phyloP scores from a whole-genome alignment of 2,888 invertebrate species.

The Deladenus siricidicola region DNA sequence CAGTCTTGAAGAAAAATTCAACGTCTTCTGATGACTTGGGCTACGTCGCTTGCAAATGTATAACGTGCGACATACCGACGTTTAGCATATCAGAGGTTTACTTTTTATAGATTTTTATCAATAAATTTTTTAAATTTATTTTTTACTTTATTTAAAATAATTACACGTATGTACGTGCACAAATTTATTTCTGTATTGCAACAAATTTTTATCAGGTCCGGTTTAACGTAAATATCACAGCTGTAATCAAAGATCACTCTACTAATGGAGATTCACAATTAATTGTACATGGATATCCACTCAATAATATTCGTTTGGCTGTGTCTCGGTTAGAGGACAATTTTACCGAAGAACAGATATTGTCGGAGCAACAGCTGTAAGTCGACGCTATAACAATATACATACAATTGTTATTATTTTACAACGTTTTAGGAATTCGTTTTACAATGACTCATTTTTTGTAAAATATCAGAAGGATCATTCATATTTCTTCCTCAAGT shows the following conservation, averaged over 20 bases:
- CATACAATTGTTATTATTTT: not conserved
- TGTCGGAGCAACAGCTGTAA: not conserved
- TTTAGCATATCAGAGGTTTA: slow-evolving; percentile 20
- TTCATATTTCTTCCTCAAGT: slow-evolving; percentile 30
- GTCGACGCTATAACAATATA: not conserved
- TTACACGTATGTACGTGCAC: slow-evolving; percentile 13
- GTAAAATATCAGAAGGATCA: slow-evolving; percentile 21
- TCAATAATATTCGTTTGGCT: slow-evolving; percentile 30
- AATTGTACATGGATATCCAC: slow-evolving; percentile 36
- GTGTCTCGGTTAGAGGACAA: slow-evolving; percentile 27
- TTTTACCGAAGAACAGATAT: slow-evolving; percentile 13
- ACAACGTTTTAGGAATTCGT: slow-evolving; percentile 15
- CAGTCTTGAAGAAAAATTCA: not conserved
- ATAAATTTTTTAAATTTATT: not conserved
- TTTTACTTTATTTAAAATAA: not conserved
- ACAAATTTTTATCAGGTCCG: no score
- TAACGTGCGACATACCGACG: slow-evolving; percentile 32
- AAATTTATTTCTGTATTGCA: slow-evolving; percentile 12
- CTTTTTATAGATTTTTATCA: not conserved
- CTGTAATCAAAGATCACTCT: slow-evolving; percentile 5
- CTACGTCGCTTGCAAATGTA: slow-evolving; percentile 35
- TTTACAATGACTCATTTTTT: slow-evolving; percentile 29
- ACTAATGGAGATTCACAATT: slow-evolving; percentile 11
- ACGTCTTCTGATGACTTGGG: slow-evolving; percentile 28
- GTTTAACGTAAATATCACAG: slow-evolving; percentile 16